These are phyloP conservation scores for Columba janthina DNA, from an alignment of 2,113 vertebrate genomes.

Conservation along the genomic window DNA sequence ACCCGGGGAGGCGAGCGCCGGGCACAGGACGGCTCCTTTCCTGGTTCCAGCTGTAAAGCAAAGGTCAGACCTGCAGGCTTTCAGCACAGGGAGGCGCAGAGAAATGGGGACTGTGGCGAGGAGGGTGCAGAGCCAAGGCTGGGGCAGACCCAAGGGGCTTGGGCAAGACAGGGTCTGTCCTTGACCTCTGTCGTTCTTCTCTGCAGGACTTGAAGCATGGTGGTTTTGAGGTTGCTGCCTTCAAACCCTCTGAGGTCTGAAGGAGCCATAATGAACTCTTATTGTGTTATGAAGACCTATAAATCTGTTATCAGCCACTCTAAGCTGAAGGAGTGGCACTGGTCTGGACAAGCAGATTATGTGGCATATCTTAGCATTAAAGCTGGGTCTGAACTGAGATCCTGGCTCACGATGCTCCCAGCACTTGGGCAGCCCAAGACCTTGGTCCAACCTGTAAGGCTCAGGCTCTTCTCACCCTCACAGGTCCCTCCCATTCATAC, in stretches of 20 bases:
- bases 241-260: neutral
- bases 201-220: neutral
- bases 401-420: neutral
- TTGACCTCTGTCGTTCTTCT: neutral
- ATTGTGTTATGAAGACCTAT: neutral
- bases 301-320: constrained; percentile 4
- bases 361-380: neutral
- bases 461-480: neutral
- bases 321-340: constrained; percentile 2
- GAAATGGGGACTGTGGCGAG: neutral
- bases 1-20: accelerated
- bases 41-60: constrained; percentile 10
- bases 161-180: neutral
- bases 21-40: neutral
- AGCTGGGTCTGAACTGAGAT: neutral
- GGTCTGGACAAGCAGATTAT: neutral
- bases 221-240: neutral
- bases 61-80: neutral
- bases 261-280: neutral
- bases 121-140: neutral
- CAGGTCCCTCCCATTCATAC: neutral
- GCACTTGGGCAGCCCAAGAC: neutral
- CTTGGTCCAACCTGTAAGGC: neutral
- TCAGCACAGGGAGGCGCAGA: neutral
- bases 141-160: neutral